phyloP scores from a whole-genome alignment of 1,140 invertebrate species.

The Drosophila willistoni region DNA sequence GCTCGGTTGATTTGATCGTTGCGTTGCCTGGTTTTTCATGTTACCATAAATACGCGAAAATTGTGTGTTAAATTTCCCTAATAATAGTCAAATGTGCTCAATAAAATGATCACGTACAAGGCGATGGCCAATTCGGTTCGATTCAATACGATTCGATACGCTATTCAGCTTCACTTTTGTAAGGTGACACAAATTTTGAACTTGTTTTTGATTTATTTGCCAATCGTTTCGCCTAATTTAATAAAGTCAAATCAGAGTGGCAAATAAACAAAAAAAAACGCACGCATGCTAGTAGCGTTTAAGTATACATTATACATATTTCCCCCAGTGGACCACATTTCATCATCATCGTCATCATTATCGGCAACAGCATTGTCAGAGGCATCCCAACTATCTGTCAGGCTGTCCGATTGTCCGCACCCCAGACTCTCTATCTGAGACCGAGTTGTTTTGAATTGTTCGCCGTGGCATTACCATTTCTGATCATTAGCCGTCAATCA shows the following conservation, averaged over 20 bases:
- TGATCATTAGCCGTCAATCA: conserved; percentile 74
- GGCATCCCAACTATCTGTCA: conserved; percentile 67
- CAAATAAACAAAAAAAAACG: conserved; percentile 12
- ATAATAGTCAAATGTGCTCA: conserved; percentile 83
- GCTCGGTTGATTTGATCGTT: neutral
- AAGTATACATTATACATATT: conserved; percentile 13
- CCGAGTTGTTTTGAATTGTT: conserved; percentile 12
- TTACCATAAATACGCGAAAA: conserved; percentile 68
- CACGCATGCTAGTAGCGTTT: conserved; percentile 11
- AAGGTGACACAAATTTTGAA: conserved; percentile 70
- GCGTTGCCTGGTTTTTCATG: conserved; percentile 35
- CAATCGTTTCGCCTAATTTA: conserved; percentile 61
- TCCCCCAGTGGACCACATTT: conserved; percentile 26
- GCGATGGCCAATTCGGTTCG: conserved; percentile 43
- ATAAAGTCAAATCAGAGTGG: conserved; percentile 73
- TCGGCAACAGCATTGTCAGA: conserved; percentile 21
- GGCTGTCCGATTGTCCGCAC: conserved; percentile 55
- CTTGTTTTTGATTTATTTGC: conserved; percentile 63
- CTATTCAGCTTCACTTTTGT: conserved; percentile 39
- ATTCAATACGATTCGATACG: neutral
- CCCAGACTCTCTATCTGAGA: conserved; percentile 20
- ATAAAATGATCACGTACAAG: conserved; percentile 77
- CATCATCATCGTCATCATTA: neutral
- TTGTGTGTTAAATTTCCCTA: conserved; percentile 76
- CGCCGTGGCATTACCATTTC: conserved; percentile 69